Percentiles rank a stretch among this genome's conserved stretches.
These are phyloP conservation scores for Beroe forskalii DNA, from an alignment of 37 sponge, comb jelly and placozoan species.

Conservation along the genomic window DNA sequence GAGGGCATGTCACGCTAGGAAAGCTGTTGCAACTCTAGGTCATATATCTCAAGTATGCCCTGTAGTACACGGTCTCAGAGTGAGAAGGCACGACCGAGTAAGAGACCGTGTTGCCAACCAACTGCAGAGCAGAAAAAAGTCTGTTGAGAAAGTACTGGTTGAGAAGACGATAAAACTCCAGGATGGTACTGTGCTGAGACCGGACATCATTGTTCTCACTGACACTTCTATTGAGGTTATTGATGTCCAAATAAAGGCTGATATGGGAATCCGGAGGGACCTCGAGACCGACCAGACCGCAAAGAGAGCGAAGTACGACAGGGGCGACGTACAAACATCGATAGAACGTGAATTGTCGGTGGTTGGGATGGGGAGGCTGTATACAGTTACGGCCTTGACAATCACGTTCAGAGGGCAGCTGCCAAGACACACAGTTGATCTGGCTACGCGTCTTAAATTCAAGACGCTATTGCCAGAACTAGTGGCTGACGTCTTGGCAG, in stretches of 20 bases:
- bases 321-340: neutral
- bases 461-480: neutral
- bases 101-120: neutral
- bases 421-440: neutral
- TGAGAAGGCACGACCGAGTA: neutral
- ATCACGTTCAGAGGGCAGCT: neutral
- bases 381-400: neutral
- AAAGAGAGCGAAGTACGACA: constrained; percentile 5
- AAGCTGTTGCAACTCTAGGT: neutral
- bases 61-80: neutral
- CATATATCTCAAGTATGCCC: constrained; percentile 13
- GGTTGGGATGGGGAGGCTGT: neutral
- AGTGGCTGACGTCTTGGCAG: neutral
- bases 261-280: neutral
- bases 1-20: too few species aligned
- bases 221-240: neutral
- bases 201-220: neutral
- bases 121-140: neutral
- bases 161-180: neutral
- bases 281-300: neutral
- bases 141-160: neutral
- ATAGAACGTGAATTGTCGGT: neutral
- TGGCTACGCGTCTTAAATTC: neutral
- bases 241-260: neutral
- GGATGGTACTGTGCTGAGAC: neutral